Conservation (phyloP, 2,888 invertebrate species). For the Keiferia lycopersicella region DNA sequence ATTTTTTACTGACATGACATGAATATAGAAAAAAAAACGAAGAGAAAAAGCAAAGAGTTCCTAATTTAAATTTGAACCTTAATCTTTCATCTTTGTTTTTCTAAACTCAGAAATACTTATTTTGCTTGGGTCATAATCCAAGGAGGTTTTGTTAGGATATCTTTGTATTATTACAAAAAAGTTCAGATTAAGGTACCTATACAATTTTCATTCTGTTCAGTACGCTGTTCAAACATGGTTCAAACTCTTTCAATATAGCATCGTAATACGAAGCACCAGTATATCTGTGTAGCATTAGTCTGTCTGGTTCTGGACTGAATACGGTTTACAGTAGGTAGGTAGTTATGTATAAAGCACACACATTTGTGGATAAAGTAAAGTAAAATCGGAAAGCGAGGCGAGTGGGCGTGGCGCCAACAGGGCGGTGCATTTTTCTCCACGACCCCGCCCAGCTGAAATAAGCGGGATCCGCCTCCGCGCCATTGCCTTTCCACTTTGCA, state of each 20-base stretch:
- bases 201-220: no score
- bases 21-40: no score
- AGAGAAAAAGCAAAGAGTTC: no score
- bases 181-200: no score
- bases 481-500: conserved; percentile 47
- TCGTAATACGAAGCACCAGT: background rate
- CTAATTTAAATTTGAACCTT: no score
- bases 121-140: no score
- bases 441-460: conserved; percentile 74
- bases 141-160: no score
- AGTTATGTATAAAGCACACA: conserved; percentile 12
- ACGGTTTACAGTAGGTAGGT: background rate
- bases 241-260: background rate
- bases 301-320: background rate
- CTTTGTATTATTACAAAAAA: no score
- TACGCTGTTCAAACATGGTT: no score
- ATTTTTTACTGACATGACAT: no score
- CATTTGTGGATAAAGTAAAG: conserved; percentile 44
- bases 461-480: conserved; percentile 62
- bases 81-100: no score
- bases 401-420: conserved; percentile 68
- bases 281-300: background rate
- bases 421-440: conserved; percentile 72
- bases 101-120: no score
- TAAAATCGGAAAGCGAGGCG: conserved; percentile 53